Evolutionary conservation across 2,113 vertebrate genomes (phyloP).

Genomic region (Copsychus sechellarum): DNA sequence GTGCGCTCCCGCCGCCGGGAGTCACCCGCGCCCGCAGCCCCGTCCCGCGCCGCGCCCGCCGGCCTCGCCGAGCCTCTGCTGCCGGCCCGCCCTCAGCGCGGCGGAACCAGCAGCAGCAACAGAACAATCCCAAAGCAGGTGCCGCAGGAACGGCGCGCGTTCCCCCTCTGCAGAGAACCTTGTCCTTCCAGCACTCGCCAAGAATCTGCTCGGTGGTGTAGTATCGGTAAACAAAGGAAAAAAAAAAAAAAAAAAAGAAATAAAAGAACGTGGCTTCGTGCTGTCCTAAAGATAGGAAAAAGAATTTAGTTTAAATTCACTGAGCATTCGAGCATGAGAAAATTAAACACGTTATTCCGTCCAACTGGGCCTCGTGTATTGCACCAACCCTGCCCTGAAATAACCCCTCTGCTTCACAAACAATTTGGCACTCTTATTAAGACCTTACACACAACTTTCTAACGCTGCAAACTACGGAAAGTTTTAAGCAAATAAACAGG

Average conservation of each 20-base stretch:
- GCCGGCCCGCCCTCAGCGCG: neutral
- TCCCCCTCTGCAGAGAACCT: neutral
- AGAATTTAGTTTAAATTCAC: neutral
- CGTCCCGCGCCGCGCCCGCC: too few species aligned
- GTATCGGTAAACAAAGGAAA: neutral
- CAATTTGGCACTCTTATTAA: neutral
- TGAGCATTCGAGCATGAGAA: neutral
- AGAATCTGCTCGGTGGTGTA: neutral
- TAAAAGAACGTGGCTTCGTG: fast-evolving
- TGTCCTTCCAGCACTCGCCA: neutral
- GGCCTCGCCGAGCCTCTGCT: neutral
- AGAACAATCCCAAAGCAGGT: neutral
- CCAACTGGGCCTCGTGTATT: neutral
- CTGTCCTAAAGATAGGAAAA: neutral
- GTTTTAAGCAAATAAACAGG: neutral
- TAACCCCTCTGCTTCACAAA: neutral
- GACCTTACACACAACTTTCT: neutral
- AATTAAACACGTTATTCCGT: neutral
- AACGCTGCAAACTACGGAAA: neutral
- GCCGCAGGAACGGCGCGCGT: neutral
- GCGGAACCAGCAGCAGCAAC: neutral
- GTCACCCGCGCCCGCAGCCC: neutral
- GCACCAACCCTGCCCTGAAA: neutral
- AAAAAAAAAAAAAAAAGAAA: too few species aligned
- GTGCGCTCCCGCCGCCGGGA: neutral